Base-by-base conservation (phyloP, 2,113 vertebrate species). In the Tretioscincus oriximinensis region DNA sequence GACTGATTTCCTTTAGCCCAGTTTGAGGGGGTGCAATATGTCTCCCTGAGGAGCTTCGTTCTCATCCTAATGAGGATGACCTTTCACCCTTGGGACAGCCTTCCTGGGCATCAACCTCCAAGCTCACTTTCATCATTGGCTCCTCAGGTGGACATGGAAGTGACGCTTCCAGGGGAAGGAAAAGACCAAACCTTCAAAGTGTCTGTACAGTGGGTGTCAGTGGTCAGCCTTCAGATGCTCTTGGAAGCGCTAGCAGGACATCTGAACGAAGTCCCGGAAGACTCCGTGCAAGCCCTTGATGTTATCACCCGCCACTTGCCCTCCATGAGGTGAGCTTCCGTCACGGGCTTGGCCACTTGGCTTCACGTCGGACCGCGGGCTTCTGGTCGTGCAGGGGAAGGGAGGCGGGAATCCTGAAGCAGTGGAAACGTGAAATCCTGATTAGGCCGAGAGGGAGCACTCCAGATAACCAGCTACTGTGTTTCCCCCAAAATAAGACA, bases 171-270 rank as follows among this genome's bases (percentile, higher is more conserved):
- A 29, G 98, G 98, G 5, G 98, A 99, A 90, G 98, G 98, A 75
- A 99, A 99, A 90, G 98, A 99, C 89, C 98, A 99, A 94, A 99
- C 98, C 0, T 99, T 99, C 85, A 99, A 99, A 93, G 98, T 99
- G 74, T 99, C 98, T 60, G 95, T 99, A 93, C 98, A 99, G 90
- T 99, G 98, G 98, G 97, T 99, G 86, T 99, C 98, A 0, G 98
- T 99, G 8, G 98, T 99, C 81, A 99, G 98, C 91, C 97, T 99
- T 84, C 98, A 99, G 95, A 89, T 99, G 95, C 96, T 99, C 78
- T 91, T 99, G 91, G 98, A 99, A 86, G 98, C 98, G 67, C 93
- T 99, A 87, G 97, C 98, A 0, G 98, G 98, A 41, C 98, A 99
- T 91, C 90, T 99, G 73, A 99, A 97, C 81, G 98, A 99, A 94